Conservation (phyloP, 2,113 vertebrate species). For the Nansenia antarctica region DNA sequence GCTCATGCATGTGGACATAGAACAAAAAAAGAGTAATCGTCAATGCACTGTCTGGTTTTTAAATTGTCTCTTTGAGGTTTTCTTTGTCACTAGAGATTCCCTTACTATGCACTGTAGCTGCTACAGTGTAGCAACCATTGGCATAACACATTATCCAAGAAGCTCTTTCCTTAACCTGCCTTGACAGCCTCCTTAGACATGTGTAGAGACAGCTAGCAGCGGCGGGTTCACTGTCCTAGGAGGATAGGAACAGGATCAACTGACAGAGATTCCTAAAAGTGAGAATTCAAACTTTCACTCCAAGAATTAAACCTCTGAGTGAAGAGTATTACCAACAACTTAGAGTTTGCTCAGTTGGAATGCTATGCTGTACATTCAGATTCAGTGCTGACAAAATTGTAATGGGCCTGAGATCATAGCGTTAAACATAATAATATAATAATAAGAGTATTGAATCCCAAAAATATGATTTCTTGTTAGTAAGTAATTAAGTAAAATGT, state of each 20-base stretch:
- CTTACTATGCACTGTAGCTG: constrained; percentile 24
- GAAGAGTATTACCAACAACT: not conserved
- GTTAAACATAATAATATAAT: too few species aligned
- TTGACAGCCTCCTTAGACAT: constrained; percentile 45
- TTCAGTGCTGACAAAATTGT: too few species aligned
- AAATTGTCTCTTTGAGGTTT: constrained; percentile 39
- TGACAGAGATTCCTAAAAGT: constrained; percentile 17
- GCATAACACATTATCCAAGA: constrained; percentile 26
- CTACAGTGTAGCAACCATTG: constrained; percentile 29
- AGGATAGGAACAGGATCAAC: constrained; percentile 34
- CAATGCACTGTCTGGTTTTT: constrained; percentile 48
- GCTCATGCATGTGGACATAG: constrained; percentile 48
- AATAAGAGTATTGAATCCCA: too few species aligned
- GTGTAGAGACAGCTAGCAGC: constrained; percentile 53
- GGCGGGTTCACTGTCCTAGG: constrained; percentile 18
- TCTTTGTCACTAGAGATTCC: constrained; percentile 31
- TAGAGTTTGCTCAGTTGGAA: not conserved
- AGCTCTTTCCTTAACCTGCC: constrained; percentile 28
- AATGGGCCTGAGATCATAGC: too few species aligned
- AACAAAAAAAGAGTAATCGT: constrained; percentile 40
- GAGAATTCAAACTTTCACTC: not conserved
- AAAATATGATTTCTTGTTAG: too few species aligned
- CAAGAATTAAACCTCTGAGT: not conserved
- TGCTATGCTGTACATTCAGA: too few species aligned
- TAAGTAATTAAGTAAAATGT: too few species aligned